Evolutionary conservation across 2,113 vertebrate genomes (phyloP), one percentile per base, ranked within the genome.

Genomic region (Oryzias woworae): DNA sequence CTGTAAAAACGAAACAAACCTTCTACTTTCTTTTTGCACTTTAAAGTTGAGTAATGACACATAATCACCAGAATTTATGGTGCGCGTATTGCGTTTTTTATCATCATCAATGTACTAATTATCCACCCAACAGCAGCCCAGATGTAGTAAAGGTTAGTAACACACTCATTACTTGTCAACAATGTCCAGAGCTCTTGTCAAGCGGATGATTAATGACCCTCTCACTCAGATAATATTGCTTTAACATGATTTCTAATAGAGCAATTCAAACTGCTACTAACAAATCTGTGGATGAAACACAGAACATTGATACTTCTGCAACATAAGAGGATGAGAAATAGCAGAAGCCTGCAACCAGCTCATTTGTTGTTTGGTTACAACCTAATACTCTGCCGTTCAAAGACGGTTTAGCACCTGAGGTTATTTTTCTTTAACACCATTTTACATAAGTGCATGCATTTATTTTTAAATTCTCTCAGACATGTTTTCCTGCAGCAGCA

Each of bases 141-240:
- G 59, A 73, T 63, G 77, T 36, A 82, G 81, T 74, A 83, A 80
- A 71, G 77, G 80, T 85, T 85, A 86, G 23, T 58, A 81, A 78
- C 80, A 62, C 76, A 22, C 69, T 83, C 84, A 80, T 87, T 87
- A 82, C 58, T 80, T 28, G 53, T 81, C 83, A 87, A 88, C 81
- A 81, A 60, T 82, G 71, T 90, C 86, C 89, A 88, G 79, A 87
- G 64, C 73, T 58, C 57, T 55, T 87, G 88, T 88, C 86, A 88
- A 16, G 26, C 56, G 61, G 58, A 77, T 91, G 89, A 91, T 91
- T 90, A 87, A 91, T 91, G 87, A 75, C 53, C 69, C 45, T 74
- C 70, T 62, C 79, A 63, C 73, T 77, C 53, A 4, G 47, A 68
- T 47, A 73, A 72, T 89, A 80, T 85, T 87, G 78, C 75, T 88